Evolutionary conservation across 2,888 invertebrate species (phyloP).

Genomic region (Sclerodermus sp.): DNA sequence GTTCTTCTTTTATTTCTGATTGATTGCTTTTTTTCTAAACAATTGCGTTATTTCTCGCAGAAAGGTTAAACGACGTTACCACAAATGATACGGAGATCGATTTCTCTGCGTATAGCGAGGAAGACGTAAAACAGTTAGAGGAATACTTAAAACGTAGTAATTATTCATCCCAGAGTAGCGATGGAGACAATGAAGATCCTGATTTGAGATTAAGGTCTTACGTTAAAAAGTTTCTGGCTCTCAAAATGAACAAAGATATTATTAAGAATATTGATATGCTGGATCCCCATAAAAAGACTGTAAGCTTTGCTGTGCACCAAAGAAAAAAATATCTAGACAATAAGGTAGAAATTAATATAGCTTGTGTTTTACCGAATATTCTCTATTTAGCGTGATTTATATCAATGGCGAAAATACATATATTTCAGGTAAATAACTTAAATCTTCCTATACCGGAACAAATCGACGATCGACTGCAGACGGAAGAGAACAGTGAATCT

Average conservation of each 20-base stretch:
- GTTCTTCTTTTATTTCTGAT: too few relatives aligned
- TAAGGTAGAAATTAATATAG: constrained; percentile 45
- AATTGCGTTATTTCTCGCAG: too few relatives aligned
- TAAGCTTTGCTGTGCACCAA: constrained; percentile 69
- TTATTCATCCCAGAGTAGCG: constrained; percentile 66
- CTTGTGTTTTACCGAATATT: too few relatives aligned
- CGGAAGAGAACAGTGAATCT: constrained; percentile 40
- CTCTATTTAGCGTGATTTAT: background rate
- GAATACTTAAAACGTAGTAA: constrained; percentile 73
- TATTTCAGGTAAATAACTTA: constrained; percentile 28
- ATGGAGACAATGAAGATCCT: constrained; percentile 70
- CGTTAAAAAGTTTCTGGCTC: constrained; percentile 71
- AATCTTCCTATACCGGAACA: constrained; percentile 17
- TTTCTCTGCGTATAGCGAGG: constrained; percentile 57
- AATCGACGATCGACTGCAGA: constrained; percentile 25
- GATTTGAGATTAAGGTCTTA: constrained; percentile 73
- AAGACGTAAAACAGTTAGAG: constrained; percentile 69
- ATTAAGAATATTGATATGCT: constrained; percentile 65
- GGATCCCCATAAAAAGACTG: constrained; percentile 68
- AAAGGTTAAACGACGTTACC: too few relatives aligned
- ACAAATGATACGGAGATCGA: too few relatives aligned
- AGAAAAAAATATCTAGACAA: constrained; percentile 61
- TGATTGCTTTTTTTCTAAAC: background rate
- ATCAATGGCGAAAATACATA: background rate
- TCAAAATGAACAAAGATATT: constrained; percentile 72